Percentiles rank a stretch among this genome's conserved stretches.
phyloP scores from a whole-genome alignment of 2,113 vertebrate genomes.

The Morone chrysops region DNA sequence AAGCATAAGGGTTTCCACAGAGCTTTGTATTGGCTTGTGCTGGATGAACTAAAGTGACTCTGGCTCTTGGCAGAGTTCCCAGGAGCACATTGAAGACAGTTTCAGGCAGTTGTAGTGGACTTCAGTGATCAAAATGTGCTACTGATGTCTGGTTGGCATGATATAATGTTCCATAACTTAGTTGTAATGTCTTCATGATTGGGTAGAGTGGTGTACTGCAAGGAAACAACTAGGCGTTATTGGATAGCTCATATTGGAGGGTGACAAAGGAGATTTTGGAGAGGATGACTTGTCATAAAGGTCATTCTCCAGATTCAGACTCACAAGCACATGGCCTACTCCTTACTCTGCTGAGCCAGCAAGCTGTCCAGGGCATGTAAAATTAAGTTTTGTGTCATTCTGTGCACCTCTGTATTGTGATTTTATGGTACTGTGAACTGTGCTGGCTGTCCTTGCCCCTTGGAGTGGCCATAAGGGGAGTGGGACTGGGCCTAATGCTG shows the following conservation, averaged over 20 bases:
- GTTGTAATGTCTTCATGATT: constrained; percentile 39
- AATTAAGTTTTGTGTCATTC: constrained; percentile 49
- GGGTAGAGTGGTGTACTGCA: constrained; percentile 8
- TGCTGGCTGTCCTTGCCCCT: constrained; percentile 65
- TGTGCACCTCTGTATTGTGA: constrained; percentile 54
- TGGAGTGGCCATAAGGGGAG: constrained; percentile 69
- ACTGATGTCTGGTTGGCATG: constrained; percentile 51
- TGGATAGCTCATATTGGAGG: constrained; percentile 25
- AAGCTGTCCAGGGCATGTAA: constrained; percentile 42
- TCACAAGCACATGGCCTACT: constrained; percentile 41
- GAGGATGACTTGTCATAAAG: constrained; percentile 57
- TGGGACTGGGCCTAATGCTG: constrained; percentile 60
- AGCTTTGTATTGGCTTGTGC: constrained; percentile 64
- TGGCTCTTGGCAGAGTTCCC: constrained; percentile 65
- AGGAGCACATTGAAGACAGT: constrained; percentile 63
- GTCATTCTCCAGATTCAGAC: constrained; percentile 62
- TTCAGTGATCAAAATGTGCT: constrained; percentile 54
- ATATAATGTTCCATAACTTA: constrained; percentile 52
- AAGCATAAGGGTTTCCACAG: constrained; percentile 75
- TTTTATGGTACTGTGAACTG: constrained; percentile 47
- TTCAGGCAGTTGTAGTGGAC: constrained; percentile 51
- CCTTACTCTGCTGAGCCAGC: constrained; percentile 60
- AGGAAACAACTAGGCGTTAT: constrained; percentile 32
- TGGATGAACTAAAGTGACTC: constrained; percentile 75
- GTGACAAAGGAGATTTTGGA: constrained; percentile 42